Evolutionary conservation across 2,797 vertebrate species (phyloP).

Genomic region (Coregonus ussuriensis): DNA sequence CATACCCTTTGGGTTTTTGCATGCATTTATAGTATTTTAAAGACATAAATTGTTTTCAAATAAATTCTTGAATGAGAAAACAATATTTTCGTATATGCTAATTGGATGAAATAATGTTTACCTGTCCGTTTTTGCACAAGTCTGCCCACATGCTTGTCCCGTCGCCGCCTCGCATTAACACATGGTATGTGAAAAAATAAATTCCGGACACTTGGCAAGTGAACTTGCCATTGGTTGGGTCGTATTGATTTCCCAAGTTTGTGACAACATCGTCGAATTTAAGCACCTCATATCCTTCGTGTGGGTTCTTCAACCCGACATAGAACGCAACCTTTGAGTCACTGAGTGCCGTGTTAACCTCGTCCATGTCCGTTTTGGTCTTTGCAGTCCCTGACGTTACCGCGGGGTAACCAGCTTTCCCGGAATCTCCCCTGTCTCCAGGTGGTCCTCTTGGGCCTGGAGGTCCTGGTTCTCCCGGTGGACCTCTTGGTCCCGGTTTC

Average conservation of each 20-base stretch:
- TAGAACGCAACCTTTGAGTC: constrained; percentile 90
- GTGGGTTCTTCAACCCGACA: constrained; percentile 92
- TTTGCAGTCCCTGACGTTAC: constrained; percentile 68
- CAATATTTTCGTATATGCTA: neutral
- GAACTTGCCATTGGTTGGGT: constrained; percentile 89
- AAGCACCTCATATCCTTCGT: constrained; percentile 94
- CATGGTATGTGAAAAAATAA: constrained; percentile 96
- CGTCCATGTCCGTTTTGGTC: constrained; percentile 76
- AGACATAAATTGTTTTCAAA: neutral
- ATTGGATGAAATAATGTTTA: constrained; percentile 42
- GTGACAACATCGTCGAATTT: constrained; percentile 97
- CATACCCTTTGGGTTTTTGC: neutral
- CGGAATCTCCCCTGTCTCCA: constrained; percentile 79
- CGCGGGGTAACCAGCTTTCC: constrained; percentile 75
- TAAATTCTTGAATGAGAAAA: neutral
- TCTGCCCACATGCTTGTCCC: constrained; percentile 99
- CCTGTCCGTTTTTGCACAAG: constrained; percentile 97
- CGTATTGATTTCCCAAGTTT: constrained; percentile 92
- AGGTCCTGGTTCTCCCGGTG: constrained; percentile 85
- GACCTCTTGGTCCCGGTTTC: constrained; percentile 85
- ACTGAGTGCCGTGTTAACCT: constrained; percentile 70
- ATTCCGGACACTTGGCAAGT: constrained; percentile 92
- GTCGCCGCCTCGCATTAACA: constrained; percentile 94
- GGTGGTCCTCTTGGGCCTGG: constrained; percentile 88
- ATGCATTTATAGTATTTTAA: neutral